These are phyloP conservation scores for Phylloscopus whistleri DNA, from an alignment of 2,113 vertebrate genomes.

Conservation along the genomic window DNA sequence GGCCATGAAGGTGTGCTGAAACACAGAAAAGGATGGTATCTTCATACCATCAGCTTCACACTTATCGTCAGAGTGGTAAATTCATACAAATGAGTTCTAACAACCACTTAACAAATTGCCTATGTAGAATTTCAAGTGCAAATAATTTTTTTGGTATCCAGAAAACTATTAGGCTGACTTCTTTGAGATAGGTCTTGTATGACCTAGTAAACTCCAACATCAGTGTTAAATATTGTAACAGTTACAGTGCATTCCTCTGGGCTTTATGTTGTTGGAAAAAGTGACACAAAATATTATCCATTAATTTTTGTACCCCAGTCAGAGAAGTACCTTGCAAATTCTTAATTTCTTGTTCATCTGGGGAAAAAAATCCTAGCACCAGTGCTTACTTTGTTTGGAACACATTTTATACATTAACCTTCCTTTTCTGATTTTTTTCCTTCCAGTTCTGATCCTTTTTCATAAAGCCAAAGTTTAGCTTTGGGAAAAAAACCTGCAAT, in stretches of 20 bases:
- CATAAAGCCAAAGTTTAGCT: background rate
- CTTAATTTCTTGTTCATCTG: background rate
- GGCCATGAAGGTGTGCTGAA: background rate
- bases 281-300: background rate
- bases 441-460: background rate
- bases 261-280: background rate
- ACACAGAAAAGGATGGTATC: background rate
- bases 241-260: background rate
- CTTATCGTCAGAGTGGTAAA: background rate
- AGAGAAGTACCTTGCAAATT: background rate
- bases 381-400: background rate
- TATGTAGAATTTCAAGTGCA: background rate
- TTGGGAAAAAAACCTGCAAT: background rate
- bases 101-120: background rate
- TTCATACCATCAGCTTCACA: background rate
- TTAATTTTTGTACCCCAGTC: background rate
- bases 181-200: background rate
- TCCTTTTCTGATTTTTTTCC: background rate
- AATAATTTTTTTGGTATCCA: background rate
- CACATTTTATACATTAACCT: background rate
- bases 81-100: background rate
- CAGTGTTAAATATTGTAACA: background rate
- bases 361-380: background rate
- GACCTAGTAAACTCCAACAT: background rate
- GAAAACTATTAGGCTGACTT: background rate